phyloP scores from a whole-genome alignment of 2,797 vertebrate species.

The Simalia tracyae region DNA sequence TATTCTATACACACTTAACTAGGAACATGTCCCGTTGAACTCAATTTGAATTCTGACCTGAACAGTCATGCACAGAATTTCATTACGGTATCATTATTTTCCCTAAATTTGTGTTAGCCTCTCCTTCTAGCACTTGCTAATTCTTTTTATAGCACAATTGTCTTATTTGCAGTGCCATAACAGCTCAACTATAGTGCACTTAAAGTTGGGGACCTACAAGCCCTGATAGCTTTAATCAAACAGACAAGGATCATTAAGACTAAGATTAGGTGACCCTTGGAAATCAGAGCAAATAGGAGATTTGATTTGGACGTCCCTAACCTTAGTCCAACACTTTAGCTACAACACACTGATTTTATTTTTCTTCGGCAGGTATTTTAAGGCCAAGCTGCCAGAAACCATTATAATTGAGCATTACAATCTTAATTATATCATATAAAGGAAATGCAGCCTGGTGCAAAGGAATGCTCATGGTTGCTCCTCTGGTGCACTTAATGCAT shows the following conservation, averaged over 20 bases:
- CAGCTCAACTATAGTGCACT: background rate
- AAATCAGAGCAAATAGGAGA: too few relatives aligned
- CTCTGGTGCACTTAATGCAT: conserved; percentile 42
- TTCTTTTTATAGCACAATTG: background rate
- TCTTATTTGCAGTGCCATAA: background rate
- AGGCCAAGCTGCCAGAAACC: conserved; percentile 19
- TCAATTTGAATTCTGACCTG: background rate
- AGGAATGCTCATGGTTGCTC: conserved; percentile 14
- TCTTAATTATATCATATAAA: background rate
- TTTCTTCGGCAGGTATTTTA: background rate
- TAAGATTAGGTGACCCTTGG: background rate
- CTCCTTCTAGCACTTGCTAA: background rate
- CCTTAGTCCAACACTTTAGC: background rate
- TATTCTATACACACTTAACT: background rate
- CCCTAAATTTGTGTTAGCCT: background rate
- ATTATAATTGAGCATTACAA: conserved; percentile 36
- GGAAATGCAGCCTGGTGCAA: conserved; percentile 4
- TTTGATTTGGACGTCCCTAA: background rate
- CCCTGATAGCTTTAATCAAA: background rate
- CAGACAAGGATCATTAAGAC: background rate
- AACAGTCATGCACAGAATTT: background rate
- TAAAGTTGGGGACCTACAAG: background rate
- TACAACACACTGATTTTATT: background rate
- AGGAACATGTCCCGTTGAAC: background rate
- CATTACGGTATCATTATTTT: background rate